phyloP scores from a whole-genome alignment of 30 jellyfish, hydroid and myxozoan species.

The Sanderia malayensis region DNA sequence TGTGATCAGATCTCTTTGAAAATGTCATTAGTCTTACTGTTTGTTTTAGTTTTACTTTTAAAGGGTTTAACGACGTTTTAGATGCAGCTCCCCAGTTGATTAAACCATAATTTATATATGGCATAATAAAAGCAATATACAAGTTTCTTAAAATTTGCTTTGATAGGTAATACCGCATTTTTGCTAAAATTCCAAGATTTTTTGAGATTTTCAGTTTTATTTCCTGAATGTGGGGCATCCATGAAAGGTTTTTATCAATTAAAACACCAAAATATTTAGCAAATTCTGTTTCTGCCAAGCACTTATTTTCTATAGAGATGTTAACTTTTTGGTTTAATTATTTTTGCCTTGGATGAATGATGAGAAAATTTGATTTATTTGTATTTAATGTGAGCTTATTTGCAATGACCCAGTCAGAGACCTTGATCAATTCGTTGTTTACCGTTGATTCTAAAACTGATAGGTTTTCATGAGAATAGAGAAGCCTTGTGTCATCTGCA shows the following conservation, averaged over 20 bases:
- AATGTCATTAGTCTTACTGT: not conserved
- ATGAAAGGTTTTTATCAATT: not conserved
- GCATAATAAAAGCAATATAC: not conserved
- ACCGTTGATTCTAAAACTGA: not conserved
- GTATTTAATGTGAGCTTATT: not conserved
- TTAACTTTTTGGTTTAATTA: not conserved
- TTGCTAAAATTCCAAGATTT: not conserved
- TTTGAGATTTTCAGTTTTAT: not conserved
- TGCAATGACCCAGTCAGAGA: slow-evolving; percentile 4
- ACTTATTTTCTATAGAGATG: no score
- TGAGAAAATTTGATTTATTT: not conserved
- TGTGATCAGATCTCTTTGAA: not conserved
- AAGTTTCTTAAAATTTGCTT: not conserved
- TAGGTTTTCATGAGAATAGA: slow-evolving; percentile 1
- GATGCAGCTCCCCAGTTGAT: not conserved
- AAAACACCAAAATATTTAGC: not conserved
- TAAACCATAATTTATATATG: not conserved
- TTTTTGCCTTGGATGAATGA: not conserved
- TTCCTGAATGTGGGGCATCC: not conserved
- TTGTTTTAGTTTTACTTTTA: not conserved
- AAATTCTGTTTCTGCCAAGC: not conserved
- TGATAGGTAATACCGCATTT: not conserved
- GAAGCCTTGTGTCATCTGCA: slow-evolving; percentile 8
- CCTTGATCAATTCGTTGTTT: slow-evolving; percentile 7
- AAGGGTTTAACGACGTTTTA: not conserved